These are phyloP conservation scores for Ricordea florida DNA, from an alignment of 92 coral and sea anemone genomes.

Conservation along the genomic window DNA sequence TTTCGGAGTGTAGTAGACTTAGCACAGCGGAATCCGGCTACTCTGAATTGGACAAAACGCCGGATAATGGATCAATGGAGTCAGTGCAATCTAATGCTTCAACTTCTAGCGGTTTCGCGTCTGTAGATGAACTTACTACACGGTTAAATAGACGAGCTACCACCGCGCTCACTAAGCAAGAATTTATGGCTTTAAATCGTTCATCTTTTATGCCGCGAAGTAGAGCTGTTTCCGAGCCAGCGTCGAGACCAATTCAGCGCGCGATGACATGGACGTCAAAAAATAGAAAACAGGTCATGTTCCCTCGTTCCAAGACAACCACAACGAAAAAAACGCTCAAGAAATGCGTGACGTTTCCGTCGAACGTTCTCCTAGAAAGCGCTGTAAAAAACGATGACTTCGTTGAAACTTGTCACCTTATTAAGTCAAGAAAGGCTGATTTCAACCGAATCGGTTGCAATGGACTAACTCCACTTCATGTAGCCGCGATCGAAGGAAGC, in stretches of 20 bases:
- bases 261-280: constrained; percentile 8
- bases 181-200: constrained; percentile 29
- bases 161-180: constrained; percentile 53
- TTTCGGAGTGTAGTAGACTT: constrained; percentile 67
- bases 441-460: constrained; percentile 76
- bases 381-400: constrained; percentile 74
- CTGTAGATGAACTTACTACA: constrained; percentile 1
- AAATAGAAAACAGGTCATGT: background rate
- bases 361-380: constrained; percentile 67
- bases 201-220: background rate
- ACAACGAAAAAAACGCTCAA: background rate
- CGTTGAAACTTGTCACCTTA: constrained; percentile 83
- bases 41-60: constrained; percentile 58
- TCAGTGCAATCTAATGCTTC: constrained; percentile 31
- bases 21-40: constrained; percentile 73
- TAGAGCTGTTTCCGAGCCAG: constrained; percentile 19
- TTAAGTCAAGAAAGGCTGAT: constrained; percentile 75
- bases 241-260: background rate
- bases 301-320: background rate
- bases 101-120: constrained; percentile 9
- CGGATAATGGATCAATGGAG: constrained; percentile 25
- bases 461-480: constrained; percentile 83
- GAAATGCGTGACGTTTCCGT: constrained; percentile 68
- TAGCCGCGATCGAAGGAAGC: constrained; percentile 92
- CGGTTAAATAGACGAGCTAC: constrained; percentile 56